phyloP scores from a whole-genome alignment of 2,797 vertebrate species.

The Aplochiton taeniatus region DNA sequence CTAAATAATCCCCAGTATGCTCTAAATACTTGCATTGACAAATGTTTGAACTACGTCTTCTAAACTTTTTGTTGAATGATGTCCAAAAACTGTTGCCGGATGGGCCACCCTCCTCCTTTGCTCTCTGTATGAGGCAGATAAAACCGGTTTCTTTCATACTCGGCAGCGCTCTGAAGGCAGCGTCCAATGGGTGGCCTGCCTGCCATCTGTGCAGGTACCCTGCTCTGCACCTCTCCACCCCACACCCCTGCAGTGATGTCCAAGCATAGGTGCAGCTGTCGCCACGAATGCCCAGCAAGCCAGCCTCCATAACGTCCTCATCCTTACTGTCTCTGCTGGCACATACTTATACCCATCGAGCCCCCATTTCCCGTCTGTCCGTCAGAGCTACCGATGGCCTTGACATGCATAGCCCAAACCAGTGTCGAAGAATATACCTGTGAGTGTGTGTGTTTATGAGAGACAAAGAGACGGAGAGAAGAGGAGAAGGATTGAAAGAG shows the following conservation, averaged over 20 bases:
- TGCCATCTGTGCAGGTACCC: conserved; percentile 77
- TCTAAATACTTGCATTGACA: no score
- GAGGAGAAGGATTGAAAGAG: neutral
- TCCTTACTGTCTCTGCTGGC: no score
- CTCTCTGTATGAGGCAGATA: conserved; percentile 36
- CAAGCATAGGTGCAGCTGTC: no score
- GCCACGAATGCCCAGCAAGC: neutral
- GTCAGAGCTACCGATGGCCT: conserved; percentile 31
- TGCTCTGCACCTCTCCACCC: conserved; percentile 43
- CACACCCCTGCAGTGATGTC: conserved; percentile 27
- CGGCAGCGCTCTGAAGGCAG: conserved; percentile 61
- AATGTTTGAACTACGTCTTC: no score
- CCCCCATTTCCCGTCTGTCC: conserved; percentile 48
- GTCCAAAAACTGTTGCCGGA: no score
- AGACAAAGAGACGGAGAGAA: neutral
- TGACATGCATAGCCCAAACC: conserved; percentile 33
- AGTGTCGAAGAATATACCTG: conserved; percentile 29
- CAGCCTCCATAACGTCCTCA: conserved; percentile 6
- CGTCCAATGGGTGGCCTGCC: conserved; percentile 63
- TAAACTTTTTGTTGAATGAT: no score
- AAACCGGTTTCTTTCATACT: conserved; percentile 58
- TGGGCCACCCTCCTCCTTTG: no score
- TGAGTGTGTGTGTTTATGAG: conserved; percentile 19
- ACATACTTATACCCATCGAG: conserved; percentile 51
- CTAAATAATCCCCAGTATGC: no score